Evolutionary conservation across 1,140 invertebrate genomes (phyloP).

Genomic region (Heliconius eleuchia): DNA sequence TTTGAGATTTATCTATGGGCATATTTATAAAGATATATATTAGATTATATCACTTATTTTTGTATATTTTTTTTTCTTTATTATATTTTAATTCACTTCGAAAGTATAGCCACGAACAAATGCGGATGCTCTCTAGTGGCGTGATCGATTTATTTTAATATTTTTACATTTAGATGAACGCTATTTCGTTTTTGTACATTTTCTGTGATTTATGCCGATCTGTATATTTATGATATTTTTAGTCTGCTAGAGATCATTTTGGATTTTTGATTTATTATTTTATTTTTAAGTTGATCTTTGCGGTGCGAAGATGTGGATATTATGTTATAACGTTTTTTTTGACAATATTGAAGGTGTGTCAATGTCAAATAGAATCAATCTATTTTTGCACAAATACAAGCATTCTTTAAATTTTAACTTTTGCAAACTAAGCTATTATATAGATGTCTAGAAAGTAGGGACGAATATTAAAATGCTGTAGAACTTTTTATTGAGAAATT

Average conservation of each 20-base stretch:
- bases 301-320: neutral
- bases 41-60: neutral
- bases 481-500: too few species aligned
- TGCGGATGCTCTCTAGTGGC: conserved; percentile 55
- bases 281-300: conserved; percentile 9
- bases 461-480: too few species aligned
- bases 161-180: conserved; percentile 10
- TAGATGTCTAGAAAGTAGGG: too few species aligned
- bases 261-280: neutral
- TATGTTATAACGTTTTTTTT: too few species aligned
- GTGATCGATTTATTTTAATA: conserved; percentile 48
- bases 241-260: neutral
- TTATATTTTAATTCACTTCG: neutral
- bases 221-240: conserved; percentile 15
- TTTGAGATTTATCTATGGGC: neutral
- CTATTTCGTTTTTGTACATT: conserved; percentile 24
- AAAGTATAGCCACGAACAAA: conserved; percentile 7
- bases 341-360: too few species aligned
- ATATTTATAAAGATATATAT: neutral
- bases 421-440: too few species aligned
- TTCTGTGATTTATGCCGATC: conserved; percentile 41
- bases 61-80: conserved; percentile 1
- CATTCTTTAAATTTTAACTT: too few species aligned
- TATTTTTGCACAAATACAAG: too few species aligned
- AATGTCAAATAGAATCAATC: too few species aligned